Evolutionary conservation across 1,140 invertebrate species (phyloP).

Genomic region (Dinothrombium tinctorium): DNA sequence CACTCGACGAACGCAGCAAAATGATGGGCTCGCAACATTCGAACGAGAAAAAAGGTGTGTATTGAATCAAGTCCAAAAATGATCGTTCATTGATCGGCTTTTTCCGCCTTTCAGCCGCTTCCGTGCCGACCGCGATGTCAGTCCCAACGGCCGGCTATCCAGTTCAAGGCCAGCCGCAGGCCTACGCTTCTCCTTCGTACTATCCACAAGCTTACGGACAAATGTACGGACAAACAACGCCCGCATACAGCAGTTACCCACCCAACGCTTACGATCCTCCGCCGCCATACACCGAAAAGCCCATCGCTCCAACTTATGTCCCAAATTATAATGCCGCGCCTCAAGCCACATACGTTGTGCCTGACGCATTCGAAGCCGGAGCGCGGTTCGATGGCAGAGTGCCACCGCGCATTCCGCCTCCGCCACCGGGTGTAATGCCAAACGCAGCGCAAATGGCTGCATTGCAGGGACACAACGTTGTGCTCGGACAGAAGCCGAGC

Average conservation of each 20-base stretch:
- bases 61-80: not conserved
- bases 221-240: not conserved
- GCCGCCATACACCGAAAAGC: conserved; percentile 3
- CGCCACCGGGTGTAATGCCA: conserved; percentile 49
- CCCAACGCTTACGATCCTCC: not conserved
- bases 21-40: not conserved
- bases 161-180: not conserved
- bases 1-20: not conserved
- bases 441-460: conserved; percentile 55
- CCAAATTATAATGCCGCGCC: conserved; percentile 1
- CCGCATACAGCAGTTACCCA: not conserved
- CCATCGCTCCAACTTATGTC: conserved; percentile 8
- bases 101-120: not conserved
- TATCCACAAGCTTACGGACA: not conserved
- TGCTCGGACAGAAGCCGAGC: conserved; percentile 40
- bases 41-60: not conserved
- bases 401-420: conserved; percentile 23
- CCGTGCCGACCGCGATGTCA: not conserved
- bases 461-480: conserved; percentile 38
- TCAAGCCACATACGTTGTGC: not conserved
- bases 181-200: too few relatives aligned
- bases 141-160: not conserved
- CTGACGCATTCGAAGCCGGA: not conserved
- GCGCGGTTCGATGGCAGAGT: not conserved
- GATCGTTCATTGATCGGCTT: not conserved